Conservation (phyloP, 1,140 invertebrate species). For the Trachelipus rathkii region DNA sequence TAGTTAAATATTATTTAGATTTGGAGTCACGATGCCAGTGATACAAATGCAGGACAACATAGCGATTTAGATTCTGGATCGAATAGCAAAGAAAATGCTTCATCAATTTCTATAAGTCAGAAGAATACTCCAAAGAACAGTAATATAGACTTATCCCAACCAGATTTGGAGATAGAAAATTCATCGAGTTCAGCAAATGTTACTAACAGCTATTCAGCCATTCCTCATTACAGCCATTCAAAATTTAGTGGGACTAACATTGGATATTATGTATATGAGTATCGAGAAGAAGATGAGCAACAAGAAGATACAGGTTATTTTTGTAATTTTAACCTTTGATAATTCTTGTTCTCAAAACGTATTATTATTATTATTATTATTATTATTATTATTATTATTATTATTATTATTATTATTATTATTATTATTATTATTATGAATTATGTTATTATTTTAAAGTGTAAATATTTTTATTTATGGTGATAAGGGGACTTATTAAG, state of each 20-base stretch:
- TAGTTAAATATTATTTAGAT: slow-evolving; percentile 11
- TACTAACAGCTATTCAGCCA: background rate
- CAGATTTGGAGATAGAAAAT: slow-evolving; percentile 20
- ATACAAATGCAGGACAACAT: slow-evolving; percentile 31
- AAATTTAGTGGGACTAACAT: slow-evolving; percentile 34
- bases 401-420: too few species aligned
- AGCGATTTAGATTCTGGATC: slow-evolving; percentile 34
- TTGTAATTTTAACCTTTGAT: background rate
- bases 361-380: too few species aligned
- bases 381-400: too few species aligned
- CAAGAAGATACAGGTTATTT: slow-evolving; percentile 35
- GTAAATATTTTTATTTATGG: too few species aligned
- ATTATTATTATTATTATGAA: too few species aligned
- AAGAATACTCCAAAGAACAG: slow-evolving; percentile 26
- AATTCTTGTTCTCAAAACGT: too few species aligned
- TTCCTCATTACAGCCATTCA: slow-evolving; percentile 11
- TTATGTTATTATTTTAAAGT: too few species aligned
- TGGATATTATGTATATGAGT: slow-evolving; percentile 40
- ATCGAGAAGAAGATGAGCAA: slow-evolving; percentile 34
- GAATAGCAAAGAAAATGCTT: slow-evolving; percentile 11
- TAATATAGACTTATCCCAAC: slow-evolving; percentile 28
- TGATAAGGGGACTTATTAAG: too few species aligned
- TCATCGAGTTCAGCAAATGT: background rate
- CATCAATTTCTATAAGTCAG: background rate
- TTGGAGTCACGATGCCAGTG: slow-evolving; percentile 36